These are phyloP conservation scores for Taenaris catops DNA, from an alignment of 2,888 invertebrate genomes.

Conservation along the genomic window DNA sequence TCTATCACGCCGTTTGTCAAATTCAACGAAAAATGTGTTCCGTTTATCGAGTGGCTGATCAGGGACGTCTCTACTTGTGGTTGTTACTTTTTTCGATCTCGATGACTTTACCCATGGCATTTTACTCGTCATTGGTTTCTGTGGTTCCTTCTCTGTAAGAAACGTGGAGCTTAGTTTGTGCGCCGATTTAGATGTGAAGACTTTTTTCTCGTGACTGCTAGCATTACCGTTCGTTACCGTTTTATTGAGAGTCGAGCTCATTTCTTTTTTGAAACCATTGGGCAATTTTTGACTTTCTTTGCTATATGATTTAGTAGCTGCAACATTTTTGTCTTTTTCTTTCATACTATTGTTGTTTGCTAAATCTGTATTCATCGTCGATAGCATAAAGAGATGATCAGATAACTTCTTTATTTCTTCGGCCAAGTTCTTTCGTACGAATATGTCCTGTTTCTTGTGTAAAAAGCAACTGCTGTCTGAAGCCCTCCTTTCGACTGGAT, in stretches of 20 bases:
- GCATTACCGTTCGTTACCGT: conserved; percentile 55
- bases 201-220: conserved; percentile 44
- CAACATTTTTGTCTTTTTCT: conserved; percentile 62
- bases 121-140: conserved; percentile 70
- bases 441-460: conserved; percentile 80
- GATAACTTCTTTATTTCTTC: conserved; percentile 92
- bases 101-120: conserved; percentile 77
- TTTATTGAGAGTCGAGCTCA: conserved; percentile 44
- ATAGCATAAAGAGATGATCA: conserved; percentile 86
- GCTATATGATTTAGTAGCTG: conserved; percentile 44
- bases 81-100: conserved; percentile 81
- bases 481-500: conserved; percentile 84
- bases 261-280: conserved; percentile 58
- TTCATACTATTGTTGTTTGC: conserved; percentile 64
- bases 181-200: conserved; percentile 62
- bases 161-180: conserved; percentile 60
- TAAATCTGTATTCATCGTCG: conserved; percentile 82
- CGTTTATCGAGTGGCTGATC: conserved; percentile 80
- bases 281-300: conserved; percentile 53
- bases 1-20: conserved; percentile 63
- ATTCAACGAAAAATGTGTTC: conserved; percentile 73
- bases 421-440: conserved; percentile 85
- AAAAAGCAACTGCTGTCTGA: conserved; percentile 88
- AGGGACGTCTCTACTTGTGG: conserved; percentile 86
- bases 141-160: conserved; percentile 54